Percentiles rank a stretch among this genome's conserved stretches.
phyloP scores from a whole-genome alignment of 1,140 invertebrate genomes.

The Dinothrombium tinctorium region DNA sequence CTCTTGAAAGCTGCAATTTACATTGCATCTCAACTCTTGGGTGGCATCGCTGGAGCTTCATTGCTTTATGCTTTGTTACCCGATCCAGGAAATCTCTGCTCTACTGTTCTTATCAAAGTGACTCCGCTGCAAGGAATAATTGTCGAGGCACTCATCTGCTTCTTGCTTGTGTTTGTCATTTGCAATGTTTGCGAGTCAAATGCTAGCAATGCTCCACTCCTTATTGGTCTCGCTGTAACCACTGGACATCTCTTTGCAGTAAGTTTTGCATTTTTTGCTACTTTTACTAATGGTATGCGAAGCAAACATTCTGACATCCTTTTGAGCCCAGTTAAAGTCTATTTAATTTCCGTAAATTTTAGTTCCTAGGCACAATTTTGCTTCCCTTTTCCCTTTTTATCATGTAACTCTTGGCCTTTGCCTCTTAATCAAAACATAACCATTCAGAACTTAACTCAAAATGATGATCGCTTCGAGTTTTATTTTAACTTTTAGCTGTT shows the following conservation, averaged over 20 bases:
- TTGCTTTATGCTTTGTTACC: conserved; percentile 25
- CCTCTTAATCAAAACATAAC: too few relatives aligned
- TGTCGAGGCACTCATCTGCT: conserved; percentile 63
- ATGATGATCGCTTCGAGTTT: too few relatives aligned
- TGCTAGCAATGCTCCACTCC: conserved; percentile 45
- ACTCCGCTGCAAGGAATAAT: conserved; percentile 41
- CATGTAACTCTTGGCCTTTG: too few relatives aligned
- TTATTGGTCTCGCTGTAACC: conserved; percentile 62
- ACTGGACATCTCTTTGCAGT: conserved; percentile 62
- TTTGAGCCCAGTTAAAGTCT: too few relatives aligned
- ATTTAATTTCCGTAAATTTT: too few relatives aligned
- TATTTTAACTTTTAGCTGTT: too few relatives aligned
- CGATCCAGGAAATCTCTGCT: conserved; percentile 25
- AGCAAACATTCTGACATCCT: too few relatives aligned
- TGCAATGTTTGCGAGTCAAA: conserved; percentile 51
- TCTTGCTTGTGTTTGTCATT: conserved; percentile 61
- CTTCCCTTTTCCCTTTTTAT: too few relatives aligned
- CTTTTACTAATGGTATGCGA: too few relatives aligned
- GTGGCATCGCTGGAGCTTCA: conserved; percentile 36
- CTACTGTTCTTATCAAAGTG: conserved; percentile 27
- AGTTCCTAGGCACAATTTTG: too few relatives aligned
- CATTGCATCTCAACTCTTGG: conserved; percentile 47
- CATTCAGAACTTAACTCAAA: too few relatives aligned
- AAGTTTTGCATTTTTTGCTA: conserved; percentile 21
- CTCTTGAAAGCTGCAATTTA: conserved; percentile 46